Evolutionary conservation across 2,797 vertebrate species (phyloP), one percentile per base, ranked within the genome.

Genomic region (Lepilemur septentrionalis): DNA sequence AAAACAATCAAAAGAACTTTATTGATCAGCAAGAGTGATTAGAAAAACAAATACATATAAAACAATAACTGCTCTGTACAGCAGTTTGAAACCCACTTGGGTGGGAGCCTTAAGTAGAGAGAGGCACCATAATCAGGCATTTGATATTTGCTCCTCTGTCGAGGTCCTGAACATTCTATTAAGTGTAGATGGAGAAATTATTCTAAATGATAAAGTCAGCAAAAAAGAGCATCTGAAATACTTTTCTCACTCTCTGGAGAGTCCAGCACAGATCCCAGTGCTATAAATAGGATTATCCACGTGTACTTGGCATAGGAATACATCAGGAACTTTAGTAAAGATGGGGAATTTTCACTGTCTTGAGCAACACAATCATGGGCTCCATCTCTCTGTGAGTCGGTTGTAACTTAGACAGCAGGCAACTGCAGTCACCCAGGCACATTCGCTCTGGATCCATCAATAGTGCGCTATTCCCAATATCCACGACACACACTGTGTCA

Each of bases 161-260:
- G 76, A 25, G 5, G 91, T 91, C 59, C 38, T 91, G 83, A 87
- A 82, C 90, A 15, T 67, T 87, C 46, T 28, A 22, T 55, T 90
- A 93, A 75, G 52, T 38, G 11, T 82, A 89, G 57, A 72, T n/a
- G 57, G 61, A 91, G 28, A 93, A 73, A 89, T 93, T 94, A 69
- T 76, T 67, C 95, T 83, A 63, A 91, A 89, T 73, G 70, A 89
- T 22, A 88, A n/a, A n/a, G 32, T 82, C 61, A 65, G 59, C 65
- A 89, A 59, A 61, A 95, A 93, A 82, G 46, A 61, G 35, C 91
- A 92, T 57, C 67, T 80, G 70, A 94, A 95, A 84, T 78, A 63
- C 75, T 76, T 89, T 89, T 93, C 86, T 95, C 87, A 93, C 50
- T 81, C 86, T 95, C 91, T 96, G 79, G 69, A 97, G 83, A 80